phyloP scores from a whole-genome alignment of 1,140 invertebrate species.

The Linepithema humile region DNA sequence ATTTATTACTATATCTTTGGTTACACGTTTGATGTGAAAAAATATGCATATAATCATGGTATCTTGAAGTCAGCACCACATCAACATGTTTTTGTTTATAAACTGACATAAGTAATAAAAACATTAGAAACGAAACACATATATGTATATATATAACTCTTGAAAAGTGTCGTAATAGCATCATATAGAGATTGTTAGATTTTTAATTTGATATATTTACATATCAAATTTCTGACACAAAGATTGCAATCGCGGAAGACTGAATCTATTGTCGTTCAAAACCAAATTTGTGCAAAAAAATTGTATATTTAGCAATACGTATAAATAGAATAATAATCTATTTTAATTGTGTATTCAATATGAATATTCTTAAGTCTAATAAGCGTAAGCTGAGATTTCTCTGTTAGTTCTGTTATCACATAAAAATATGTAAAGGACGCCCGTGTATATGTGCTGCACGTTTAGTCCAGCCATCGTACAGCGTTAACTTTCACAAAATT shows the following conservation, averaged over 20 bases:
- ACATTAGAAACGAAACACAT: neutral
- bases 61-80: conserved; percentile 4
- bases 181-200: neutral
- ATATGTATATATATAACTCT: neutral
- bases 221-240: conserved; percentile 5
- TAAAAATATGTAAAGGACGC: neutral
- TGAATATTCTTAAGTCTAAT: conserved; percentile 51
- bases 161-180: too few relatives aligned
- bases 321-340: conserved; percentile 21
- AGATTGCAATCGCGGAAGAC: neutral
- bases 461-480: conserved; percentile 11
- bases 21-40: conserved; percentile 14
- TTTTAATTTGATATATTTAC: neutral
- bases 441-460: neutral
- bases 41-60: neutral
- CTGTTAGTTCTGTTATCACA: conserved; percentile 24
- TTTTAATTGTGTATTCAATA: neutral
- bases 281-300: neutral
- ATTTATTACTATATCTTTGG: conserved; percentile 46
- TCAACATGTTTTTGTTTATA: neutral
- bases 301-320: neutral
- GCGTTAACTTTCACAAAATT: neutral
- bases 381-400: conserved; percentile 54
- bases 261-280: conserved; percentile 17
- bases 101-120: neutral